These are phyloP conservation scores for Tetranychus truncatus DNA, from an alignment of 2,888 invertebrate genomes.

Conservation along the genomic window DNA sequence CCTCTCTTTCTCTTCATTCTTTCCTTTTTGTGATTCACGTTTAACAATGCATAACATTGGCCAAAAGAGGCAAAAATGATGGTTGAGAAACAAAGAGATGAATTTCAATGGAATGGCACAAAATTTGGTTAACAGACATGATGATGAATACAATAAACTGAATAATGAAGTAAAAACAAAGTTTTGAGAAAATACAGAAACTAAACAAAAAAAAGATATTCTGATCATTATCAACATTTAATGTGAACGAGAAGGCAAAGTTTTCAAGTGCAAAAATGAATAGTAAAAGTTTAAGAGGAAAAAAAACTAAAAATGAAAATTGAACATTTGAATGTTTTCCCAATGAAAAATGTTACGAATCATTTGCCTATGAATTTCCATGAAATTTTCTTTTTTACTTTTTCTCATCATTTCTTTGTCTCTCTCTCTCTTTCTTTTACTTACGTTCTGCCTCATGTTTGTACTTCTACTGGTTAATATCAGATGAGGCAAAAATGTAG, in stretches of 20 bases:
- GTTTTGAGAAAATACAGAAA: too few species aligned
- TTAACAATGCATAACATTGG: too few species aligned
- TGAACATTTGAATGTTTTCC: neutral
- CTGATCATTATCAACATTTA: too few species aligned
- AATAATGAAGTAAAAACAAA: too few species aligned
- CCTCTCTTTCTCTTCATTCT: neutral
- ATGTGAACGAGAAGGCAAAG: neutral
- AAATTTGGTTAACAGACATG: too few species aligned
- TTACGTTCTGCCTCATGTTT: neutral
- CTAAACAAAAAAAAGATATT: too few species aligned
- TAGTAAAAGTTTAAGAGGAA: neutral
- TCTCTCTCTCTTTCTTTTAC: conserved; percentile 7
- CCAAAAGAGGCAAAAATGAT: too few species aligned
- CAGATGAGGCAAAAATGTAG: too few species aligned
- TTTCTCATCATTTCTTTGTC: neutral
- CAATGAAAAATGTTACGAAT: too few species aligned
- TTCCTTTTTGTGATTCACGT: neutral
- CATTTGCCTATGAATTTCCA: neutral
- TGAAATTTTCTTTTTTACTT: neutral
- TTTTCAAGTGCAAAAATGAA: neutral
- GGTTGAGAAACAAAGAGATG: too few species aligned
- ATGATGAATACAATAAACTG: too few species aligned
- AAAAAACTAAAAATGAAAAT: neutral
- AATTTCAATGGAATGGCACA: too few species aligned
- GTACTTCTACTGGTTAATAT: conserved; percentile 4